Evolutionary conservation across 2,888 invertebrate species (phyloP).

Genomic region (Sicus ferrugineus): DNA sequence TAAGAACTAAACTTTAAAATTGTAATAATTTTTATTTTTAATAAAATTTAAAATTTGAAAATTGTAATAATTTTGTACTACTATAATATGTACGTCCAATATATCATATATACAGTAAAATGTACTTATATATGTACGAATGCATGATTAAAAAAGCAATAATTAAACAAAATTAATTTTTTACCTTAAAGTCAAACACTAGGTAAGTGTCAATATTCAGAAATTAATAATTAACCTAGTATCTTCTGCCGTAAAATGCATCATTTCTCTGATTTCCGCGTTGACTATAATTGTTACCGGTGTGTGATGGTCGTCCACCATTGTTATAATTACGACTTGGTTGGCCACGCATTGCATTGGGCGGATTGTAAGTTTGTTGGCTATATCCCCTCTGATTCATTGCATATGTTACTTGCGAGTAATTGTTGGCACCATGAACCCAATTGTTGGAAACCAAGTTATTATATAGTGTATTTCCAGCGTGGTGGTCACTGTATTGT

Average conservation of each 20-base stretch:
- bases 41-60: not conserved
- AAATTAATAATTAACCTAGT: slow-evolving; percentile 2
- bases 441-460: slow-evolving; percentile 23
- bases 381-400: not conserved
- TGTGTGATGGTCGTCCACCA: not conserved
- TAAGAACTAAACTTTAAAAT: not conserved
- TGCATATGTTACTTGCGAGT: not conserved
- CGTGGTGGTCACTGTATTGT: not conserved
- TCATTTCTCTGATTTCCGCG: slow-evolving; percentile 14
- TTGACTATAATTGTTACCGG: slow-evolving; percentile 11
- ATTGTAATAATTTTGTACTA: not conserved
- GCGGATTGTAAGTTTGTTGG: slow-evolving; percentile 8
- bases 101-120: not conserved
- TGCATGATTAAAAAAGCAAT: too few species aligned
- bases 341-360: not conserved
- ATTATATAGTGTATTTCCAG: not conserved
- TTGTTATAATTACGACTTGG: not conserved
- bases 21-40: not conserved
- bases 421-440: slow-evolving; percentile 1
- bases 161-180: too few species aligned
- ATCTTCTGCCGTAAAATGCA: not conserved
- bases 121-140: too few species aligned
- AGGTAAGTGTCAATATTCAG: not conserved
- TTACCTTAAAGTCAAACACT: too few species aligned
- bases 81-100: not conserved